Evolutionary conservation across 2,888 invertebrate genomes (phyloP).

Genomic region (Caenorhabditis zanzibari): DNA sequence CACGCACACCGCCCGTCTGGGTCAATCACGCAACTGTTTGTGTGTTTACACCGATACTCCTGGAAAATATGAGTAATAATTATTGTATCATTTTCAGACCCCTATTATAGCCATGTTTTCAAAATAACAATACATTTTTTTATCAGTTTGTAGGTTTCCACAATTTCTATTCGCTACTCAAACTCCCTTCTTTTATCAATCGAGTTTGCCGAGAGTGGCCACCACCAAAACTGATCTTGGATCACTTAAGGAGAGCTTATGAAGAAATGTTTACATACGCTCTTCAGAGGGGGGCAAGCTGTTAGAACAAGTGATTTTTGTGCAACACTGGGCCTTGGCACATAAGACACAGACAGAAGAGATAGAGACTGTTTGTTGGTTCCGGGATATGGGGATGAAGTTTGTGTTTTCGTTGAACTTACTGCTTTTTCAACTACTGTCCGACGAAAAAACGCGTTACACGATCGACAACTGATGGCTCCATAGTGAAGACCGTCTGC

Average conservation of each 20-base stretch:
- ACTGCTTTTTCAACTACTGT: slow-evolving; percentile 80
- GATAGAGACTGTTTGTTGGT: slow-evolving; percentile 17
- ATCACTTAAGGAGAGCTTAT: slow-evolving; percentile 26
- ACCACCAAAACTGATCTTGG: slow-evolving; percentile 35
- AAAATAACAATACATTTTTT: not conserved
- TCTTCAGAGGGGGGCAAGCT: slow-evolving; percentile 35
- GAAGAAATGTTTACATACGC: slow-evolving; percentile 52
- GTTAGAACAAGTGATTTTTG: slow-evolving; percentile 53
- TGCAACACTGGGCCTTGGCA: slow-evolving; percentile 26
- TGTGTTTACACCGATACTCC: slow-evolving; percentile 78
- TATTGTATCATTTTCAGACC: not conserved
- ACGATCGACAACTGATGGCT: slow-evolving; percentile 77
- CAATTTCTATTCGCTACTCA: not conserved
- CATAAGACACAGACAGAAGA: slow-evolving; percentile 2
- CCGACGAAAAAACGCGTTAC: slow-evolving; percentile 79
- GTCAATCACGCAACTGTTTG: slow-evolving; percentile 75
- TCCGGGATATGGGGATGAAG: slow-evolving; percentile 2
- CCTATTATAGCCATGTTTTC: not conserved
- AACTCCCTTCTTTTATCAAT: not conserved
- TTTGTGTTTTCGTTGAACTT: slow-evolving; percentile 13
- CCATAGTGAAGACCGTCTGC: slow-evolving; percentile 81
- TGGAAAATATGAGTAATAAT: slow-evolving; percentile 37
- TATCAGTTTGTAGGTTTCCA: not conserved
- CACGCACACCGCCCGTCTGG: slow-evolving; percentile 78
- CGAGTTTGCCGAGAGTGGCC: slow-evolving; percentile 4